A percentile compares a stretch with the other conserved stretches of the same genome.
These are phyloP conservation scores for Nycteola revayana DNA, from an alignment of 2,888 invertebrate genomes.

Conservation along the genomic window DNA sequence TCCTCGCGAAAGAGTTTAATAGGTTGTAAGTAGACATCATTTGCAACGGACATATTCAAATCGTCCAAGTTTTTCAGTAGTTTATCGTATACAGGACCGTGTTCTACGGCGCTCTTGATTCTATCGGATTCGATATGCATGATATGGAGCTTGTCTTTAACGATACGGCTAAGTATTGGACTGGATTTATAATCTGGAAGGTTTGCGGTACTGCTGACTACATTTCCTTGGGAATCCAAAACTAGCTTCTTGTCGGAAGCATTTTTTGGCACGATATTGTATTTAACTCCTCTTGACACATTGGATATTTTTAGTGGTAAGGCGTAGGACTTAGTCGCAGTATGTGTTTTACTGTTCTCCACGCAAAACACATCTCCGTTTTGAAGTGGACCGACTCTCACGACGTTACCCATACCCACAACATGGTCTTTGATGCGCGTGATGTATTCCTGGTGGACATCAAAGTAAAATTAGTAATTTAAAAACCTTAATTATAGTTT, in stretches of 20 bases:
- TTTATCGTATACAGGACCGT: constrained; percentile 83
- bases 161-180: constrained; percentile 68
- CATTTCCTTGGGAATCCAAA: constrained; percentile 70
- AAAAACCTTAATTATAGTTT: no score
- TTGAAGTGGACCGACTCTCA: constrained; percentile 80
- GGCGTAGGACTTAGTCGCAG: constrained; percentile 70
- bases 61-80: constrained; percentile 78
- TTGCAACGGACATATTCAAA: constrained; percentile 72
- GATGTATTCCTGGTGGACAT: constrained; percentile 79
- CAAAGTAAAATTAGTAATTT: no score
- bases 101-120: constrained; percentile 82
- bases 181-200: constrained; percentile 74
- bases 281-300: constrained; percentile 70
- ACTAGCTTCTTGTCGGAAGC: constrained; percentile 76
- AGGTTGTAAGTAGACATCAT: constrained; percentile 80
- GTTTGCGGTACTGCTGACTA: constrained; percentile 76
- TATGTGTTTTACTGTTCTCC: constrained; percentile 66
- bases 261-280: constrained; percentile 75
- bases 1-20: constrained; percentile 80
- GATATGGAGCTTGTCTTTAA: constrained; percentile 75
- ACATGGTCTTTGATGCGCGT: constrained; percentile 85
- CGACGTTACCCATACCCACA: constrained; percentile 88
- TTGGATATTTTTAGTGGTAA: constrained; percentile 75
- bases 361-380: constrained; percentile 71
- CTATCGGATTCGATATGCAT: constrained; percentile 80